Evolutionary conservation across 1,140 invertebrate species (phyloP).

Genomic region (Atta texana): DNA sequence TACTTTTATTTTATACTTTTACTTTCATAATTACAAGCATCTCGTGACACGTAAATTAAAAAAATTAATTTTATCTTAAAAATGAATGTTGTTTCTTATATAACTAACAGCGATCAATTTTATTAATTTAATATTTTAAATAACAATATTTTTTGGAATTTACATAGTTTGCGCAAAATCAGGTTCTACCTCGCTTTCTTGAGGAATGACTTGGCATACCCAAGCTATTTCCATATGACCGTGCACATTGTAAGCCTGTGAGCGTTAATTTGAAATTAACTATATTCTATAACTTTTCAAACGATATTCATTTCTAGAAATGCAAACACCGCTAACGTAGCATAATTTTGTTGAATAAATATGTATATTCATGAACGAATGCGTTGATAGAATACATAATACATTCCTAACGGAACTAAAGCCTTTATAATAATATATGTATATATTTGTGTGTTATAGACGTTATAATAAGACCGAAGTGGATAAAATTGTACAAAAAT

Average conservation of each 20-base stretch:
- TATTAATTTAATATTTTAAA: constrained; percentile 13
- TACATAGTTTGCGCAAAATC: constrained; percentile 45
- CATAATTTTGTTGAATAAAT: constrained; percentile 13
- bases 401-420: neutral
- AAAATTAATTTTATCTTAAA: neutral
- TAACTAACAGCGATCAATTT: neutral
- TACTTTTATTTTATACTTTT: neutral
- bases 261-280: constrained; percentile 64
- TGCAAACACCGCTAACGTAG: constrained; percentile 18
- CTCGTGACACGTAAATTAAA: neutral
- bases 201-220: constrained; percentile 73
- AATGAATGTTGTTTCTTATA: neutral
- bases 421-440: neutral
- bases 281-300: constrained; percentile 8
- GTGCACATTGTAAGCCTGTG: constrained; percentile 66
- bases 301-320: constrained; percentile 25
- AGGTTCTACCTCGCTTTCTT: constrained; percentile 59
- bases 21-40: no score
- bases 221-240: constrained; percentile 77
- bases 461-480: neutral
- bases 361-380: constrained; percentile 15
- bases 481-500: neutral
- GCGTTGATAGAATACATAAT: constrained; percentile 9
- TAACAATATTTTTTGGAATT: neutral
- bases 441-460: neutral